These are phyloP conservation scores for Plecturocebus donacophilus DNA, from an alignment of 2,113 vertebrate species.

Conservation along the genomic window DNA sequence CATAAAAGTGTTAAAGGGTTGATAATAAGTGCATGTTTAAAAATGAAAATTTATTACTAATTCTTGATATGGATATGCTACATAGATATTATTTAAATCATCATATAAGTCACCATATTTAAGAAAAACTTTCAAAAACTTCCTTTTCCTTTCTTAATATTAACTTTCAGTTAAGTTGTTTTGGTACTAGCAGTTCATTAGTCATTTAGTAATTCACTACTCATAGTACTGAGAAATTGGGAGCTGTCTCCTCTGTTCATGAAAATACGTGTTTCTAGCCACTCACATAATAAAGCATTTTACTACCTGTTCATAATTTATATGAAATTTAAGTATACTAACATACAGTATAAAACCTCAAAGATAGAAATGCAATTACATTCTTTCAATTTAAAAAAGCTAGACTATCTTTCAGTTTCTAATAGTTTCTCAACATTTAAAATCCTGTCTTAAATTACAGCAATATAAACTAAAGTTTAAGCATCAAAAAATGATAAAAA, in stretches of 20 bases:
- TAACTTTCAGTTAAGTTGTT: background rate
- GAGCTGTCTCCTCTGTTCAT: background rate
- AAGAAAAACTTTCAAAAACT: background rate
- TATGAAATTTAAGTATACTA: background rate
- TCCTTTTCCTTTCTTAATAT: background rate
- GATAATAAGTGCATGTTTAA: background rate
- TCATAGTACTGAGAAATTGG: background rate
- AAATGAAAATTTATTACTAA: background rate
- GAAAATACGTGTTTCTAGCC: background rate
- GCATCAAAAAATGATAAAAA: conserved; percentile 38
- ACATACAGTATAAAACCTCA: background rate
- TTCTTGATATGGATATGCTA: background rate
- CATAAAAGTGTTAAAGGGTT: background rate
- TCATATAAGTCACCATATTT: background rate
- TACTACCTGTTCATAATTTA: background rate
- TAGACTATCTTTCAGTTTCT: background rate
- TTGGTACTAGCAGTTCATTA: background rate
- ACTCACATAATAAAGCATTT: background rate
- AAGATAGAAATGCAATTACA: background rate
- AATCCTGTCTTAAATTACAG: background rate
- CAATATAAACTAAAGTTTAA: background rate
- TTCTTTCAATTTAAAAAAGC: background rate
- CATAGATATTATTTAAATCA: background rate
- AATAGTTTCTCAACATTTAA: conserved; percentile 5
- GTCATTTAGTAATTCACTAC: background rate